Evolutionary conservation across 2,797 vertebrate genomes (phyloP).

Genomic region (Sebastes hubbsi): DNA sequence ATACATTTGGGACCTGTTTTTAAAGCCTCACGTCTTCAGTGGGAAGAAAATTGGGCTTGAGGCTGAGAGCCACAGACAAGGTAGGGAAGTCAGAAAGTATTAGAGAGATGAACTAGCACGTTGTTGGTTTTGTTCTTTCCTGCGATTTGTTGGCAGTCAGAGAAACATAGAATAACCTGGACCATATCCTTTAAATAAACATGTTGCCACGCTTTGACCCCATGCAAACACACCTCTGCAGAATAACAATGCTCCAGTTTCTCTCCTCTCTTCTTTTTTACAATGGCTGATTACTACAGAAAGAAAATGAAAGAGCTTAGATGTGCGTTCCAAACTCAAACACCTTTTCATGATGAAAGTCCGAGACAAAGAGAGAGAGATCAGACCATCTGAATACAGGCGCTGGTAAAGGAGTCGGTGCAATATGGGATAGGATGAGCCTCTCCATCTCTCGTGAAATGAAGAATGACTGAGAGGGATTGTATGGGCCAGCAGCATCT

Average conservation of each 20-base stretch:
- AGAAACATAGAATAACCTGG: background rate
- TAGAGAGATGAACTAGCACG: background rate
- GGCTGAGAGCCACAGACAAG: background rate
- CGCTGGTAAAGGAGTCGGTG: slow-evolving; percentile 56
- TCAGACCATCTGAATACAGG: slow-evolving; percentile 56
- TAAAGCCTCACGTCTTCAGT: background rate
- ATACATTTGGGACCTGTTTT: background rate
- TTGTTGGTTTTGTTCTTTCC: background rate
- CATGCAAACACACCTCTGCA: slow-evolving; percentile 6
- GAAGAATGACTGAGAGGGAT: slow-evolving; percentile 81
- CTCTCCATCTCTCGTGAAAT: slow-evolving; percentile 80
- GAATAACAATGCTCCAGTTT: background rate
- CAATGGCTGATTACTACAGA: slow-evolving; percentile 30
- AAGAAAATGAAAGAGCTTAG: slow-evolving; percentile 29
- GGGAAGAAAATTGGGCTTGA: background rate
- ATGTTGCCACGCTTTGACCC: background rate
- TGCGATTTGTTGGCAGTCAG: background rate
- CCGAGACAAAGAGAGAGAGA: slow-evolving; percentile 24
- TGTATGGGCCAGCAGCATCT: slow-evolving; percentile 75
- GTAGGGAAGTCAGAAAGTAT: background rate
- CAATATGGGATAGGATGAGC: slow-evolving; percentile 72
- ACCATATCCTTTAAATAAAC: slow-evolving; percentile 18
- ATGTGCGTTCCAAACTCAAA: slow-evolving; percentile 28
- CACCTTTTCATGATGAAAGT: slow-evolving; percentile 59
- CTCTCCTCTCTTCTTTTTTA: background rate